A percentile compares a stretch with the other conserved stretches of the same genome.
phyloP scores from a whole-genome alignment of 2,888 invertebrate genomes.

The Acronicta psi region DNA sequence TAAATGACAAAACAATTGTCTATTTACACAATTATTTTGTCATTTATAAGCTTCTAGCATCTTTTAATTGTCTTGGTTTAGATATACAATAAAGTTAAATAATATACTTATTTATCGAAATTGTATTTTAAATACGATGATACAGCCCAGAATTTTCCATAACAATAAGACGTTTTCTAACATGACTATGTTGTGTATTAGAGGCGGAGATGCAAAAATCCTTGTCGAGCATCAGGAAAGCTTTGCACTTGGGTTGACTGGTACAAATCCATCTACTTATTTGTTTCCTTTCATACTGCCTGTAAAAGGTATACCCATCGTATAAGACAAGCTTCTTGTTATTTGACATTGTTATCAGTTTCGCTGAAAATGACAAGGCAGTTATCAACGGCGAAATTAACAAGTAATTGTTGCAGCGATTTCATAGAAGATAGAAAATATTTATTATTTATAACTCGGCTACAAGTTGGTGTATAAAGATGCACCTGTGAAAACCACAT shows the following conservation, averaged over 20 bases:
- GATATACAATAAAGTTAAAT: too few relatives aligned
- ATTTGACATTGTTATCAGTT: slow-evolving; percentile 41
- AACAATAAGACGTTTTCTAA: slow-evolving; percentile 24
- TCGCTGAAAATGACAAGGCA: slow-evolving; percentile 42
- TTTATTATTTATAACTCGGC: too few relatives aligned
- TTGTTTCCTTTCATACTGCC: slow-evolving; percentile 24
- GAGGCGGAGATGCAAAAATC: slow-evolving; percentile 17
- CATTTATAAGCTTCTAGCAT: too few relatives aligned
- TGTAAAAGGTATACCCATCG: slow-evolving; percentile 49
- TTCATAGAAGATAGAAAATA: too few relatives aligned
- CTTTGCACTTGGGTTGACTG: slow-evolving; percentile 43
- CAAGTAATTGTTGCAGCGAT: too few relatives aligned
- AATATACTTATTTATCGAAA: too few relatives aligned
- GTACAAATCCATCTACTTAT: slow-evolving; percentile 46
- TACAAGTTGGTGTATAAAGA: too few relatives aligned
- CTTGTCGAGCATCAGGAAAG: slow-evolving; percentile 19
- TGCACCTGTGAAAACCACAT: too few relatives aligned
- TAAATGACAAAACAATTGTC: too few relatives aligned
- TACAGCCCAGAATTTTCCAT: slow-evolving; percentile 26
- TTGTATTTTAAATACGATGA: slow-evolving; percentile 23
- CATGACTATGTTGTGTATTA: slow-evolving; percentile 32
- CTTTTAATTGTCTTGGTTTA: too few relatives aligned
- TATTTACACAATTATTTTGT: too few relatives aligned
- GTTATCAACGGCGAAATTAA: too few relatives aligned
- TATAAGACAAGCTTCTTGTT: slow-evolving; percentile 36